These are phyloP conservation scores for Nannobrachium achirus DNA, from an alignment of 2,113 vertebrate species.

Conservation along the genomic window DNA sequence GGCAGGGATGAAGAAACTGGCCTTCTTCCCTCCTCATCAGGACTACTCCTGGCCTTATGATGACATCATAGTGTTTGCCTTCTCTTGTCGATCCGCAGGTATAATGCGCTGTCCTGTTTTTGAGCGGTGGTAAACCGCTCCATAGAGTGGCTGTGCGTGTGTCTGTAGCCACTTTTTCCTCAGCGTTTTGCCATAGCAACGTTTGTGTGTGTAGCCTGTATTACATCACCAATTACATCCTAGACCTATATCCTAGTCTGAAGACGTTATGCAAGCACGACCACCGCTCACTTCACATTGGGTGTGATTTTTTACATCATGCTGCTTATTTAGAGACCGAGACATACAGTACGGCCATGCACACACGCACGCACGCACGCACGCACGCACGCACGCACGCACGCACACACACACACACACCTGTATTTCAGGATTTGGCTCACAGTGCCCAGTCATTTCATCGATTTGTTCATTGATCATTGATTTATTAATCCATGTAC, in stretches of 20 bases:
- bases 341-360: not conserved
- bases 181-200: too few relatives aligned
- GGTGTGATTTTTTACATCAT: too few relatives aligned
- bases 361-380: not conserved
- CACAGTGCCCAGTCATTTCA: not conserved
- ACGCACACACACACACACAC: not conserved
- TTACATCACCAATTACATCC: too few relatives aligned
- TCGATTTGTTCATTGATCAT: not conserved
- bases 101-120: slow-evolving; percentile 11
- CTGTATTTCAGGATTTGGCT: not conserved
- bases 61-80: slow-evolving; percentile 95
- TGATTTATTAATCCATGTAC: not conserved
- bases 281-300: too few relatives aligned
- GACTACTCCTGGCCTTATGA: slow-evolving; percentile 96
- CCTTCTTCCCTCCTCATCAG: slow-evolving; percentile 91
- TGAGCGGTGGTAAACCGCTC: too few relatives aligned
- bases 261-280: too few relatives aligned
- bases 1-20: slow-evolving; percentile 80
- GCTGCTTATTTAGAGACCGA: not conserved
- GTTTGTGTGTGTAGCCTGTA: too few relatives aligned
- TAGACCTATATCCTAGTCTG: too few relatives aligned
- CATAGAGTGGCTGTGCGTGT: too few relatives aligned
- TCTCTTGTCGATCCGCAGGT: slow-evolving; percentile 90
- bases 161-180: too few relatives aligned
- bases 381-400: too few relatives aligned